These are phyloP conservation scores for Tenodera sinensis DNA, from an alignment of 2,888 invertebrate genomes.

Conservation along the genomic window DNA sequence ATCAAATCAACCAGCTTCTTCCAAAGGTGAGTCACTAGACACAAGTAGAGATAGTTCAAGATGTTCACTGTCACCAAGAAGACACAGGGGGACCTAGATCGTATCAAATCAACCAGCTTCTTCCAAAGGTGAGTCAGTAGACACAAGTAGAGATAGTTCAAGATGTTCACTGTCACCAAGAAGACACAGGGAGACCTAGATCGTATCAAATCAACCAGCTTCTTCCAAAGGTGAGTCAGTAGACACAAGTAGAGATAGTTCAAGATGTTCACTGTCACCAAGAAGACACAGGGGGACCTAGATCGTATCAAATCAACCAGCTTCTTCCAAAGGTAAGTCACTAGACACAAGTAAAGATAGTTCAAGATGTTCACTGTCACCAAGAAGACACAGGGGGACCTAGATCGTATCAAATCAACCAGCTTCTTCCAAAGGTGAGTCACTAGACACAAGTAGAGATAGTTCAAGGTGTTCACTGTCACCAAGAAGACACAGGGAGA, in stretches of 20 bases:
- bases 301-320: too few species aligned
- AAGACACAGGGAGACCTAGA: slow-evolving; percentile 89
- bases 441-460: slow-evolving; percentile 45
- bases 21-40: slow-evolving; percentile 54
- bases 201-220: slow-evolving; percentile 87
- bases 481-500: too few species aligned
- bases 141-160: slow-evolving; percentile 88
- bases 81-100: too few species aligned
- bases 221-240: slow-evolving; percentile 66
- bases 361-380: slow-evolving; percentile 88
- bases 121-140: slow-evolving; percentile 42
- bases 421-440: slow-evolving; percentile 78
- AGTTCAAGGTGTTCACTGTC: too few species aligned
- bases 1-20: slow-evolving; percentile 89
- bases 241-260: slow-evolving; percentile 45
- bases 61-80: too few species aligned
- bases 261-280: too few species aligned
- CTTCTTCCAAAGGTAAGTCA: too few species aligned
- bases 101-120: too few species aligned
- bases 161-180: slow-evolving; percentile 82
- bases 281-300: too few species aligned
- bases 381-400: slow-evolving; percentile 85
- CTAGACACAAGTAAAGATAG: slow-evolving; percentile 79
- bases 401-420: slow-evolving; percentile 87
- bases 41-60: too few species aligned